Evolutionary conservation across 2,113 vertebrate genomes (phyloP).

Genomic region (Dendropsophus ebraccatus): DNA sequence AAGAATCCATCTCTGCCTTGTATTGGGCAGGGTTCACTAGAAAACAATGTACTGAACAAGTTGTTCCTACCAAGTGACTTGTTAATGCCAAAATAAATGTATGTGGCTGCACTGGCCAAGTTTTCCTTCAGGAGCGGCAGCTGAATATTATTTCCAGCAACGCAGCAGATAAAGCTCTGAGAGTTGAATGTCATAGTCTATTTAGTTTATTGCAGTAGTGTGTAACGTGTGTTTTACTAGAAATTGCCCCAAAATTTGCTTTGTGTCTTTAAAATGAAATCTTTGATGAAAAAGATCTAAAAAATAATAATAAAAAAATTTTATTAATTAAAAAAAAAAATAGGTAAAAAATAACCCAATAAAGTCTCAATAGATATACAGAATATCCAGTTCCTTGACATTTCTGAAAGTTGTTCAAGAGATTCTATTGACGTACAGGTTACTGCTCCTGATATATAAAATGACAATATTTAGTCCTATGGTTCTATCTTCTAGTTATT

Average conservation of each 20-base stretch:
- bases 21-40: not conserved
- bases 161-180: not conserved
- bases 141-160: not conserved
- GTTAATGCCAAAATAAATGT: slow-evolving; percentile 12
- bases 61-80: not conserved
- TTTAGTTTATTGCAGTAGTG: not conserved
- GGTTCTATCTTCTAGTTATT: no score
- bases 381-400: no score
- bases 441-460: no score
- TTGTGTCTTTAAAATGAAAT: no score
- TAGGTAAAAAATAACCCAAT: no score
- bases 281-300: no score
- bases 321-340: no score
- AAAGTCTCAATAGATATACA: no score
- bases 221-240: not conserved
- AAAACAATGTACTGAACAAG: not conserved
- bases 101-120: not conserved
- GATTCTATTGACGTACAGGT: no score
- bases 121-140: not conserved
- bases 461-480: no score
- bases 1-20: not conserved
- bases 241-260: not conserved
- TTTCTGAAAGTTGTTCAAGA: no score
- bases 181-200: not conserved
- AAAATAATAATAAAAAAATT: no score